These are phyloP conservation scores for Acromyrmex echinatior DNA, from an alignment of 1,140 invertebrate species.

Conservation along the genomic window DNA sequence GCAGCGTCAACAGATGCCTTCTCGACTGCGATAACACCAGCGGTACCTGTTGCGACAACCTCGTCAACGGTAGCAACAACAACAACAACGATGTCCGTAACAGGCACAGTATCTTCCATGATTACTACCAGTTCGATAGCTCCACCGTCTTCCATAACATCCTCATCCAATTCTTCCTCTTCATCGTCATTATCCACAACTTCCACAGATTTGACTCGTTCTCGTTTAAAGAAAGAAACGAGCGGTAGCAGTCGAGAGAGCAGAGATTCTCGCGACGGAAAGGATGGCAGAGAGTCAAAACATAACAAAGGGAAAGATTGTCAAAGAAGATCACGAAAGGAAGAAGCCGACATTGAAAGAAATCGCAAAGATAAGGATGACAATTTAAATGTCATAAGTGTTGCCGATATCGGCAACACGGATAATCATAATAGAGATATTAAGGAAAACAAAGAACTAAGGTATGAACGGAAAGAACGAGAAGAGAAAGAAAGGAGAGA, in stretches of 20 bases:
- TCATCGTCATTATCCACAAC: conserved; percentile 69
- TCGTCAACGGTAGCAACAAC: conserved; percentile 62
- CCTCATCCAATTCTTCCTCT: conserved; percentile 64
- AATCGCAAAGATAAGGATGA: conserved; percentile 81
- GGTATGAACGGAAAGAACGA: conserved; percentile 82
- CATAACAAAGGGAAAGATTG: conserved; percentile 80
- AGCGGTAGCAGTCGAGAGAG: conserved; percentile 65
- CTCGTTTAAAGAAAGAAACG: conserved; percentile 67
- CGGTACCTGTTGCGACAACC: conserved; percentile 48
- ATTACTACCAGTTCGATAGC: conserved; percentile 67
- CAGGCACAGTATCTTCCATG: conserved; percentile 51
- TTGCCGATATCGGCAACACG: conserved; percentile 59
- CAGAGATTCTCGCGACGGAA: conserved; percentile 76
- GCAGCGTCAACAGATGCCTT: conserved; percentile 27
- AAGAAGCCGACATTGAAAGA: conserved; percentile 74
- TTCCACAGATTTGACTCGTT: conserved; percentile 68
- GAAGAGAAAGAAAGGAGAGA: conserved; percentile 82
- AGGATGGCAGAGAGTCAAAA: conserved; percentile 79
- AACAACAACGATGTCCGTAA: conserved; percentile 65
- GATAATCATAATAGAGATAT: conserved; percentile 72
- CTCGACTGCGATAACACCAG: conserved; percentile 62
- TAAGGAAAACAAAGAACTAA: conserved; percentile 76
- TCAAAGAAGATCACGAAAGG: conserved; percentile 78
- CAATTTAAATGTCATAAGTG: conserved; percentile 32
- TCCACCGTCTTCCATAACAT: conserved; percentile 71